These are phyloP conservation scores for Tangachromis dhanisi DNA, from an alignment of 2,113 vertebrate species.

Conservation along the genomic window DNA sequence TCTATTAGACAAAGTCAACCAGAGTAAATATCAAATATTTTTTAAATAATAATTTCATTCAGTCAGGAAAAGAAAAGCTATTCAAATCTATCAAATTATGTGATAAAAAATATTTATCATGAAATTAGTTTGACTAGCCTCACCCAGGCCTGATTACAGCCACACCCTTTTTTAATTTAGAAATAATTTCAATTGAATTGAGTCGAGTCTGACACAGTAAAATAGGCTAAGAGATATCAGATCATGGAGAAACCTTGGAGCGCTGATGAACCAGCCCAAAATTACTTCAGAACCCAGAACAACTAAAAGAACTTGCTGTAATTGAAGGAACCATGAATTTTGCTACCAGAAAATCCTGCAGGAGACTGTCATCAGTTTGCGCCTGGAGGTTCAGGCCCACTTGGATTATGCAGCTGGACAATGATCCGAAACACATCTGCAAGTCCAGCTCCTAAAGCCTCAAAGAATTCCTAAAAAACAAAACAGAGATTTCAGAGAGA, in stretches of 20 bases:
- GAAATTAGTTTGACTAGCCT: not conserved
- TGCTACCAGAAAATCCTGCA: not conserved
- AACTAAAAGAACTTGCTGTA: not conserved
- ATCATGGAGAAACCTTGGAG: not conserved
- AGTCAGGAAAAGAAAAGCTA: not conserved
- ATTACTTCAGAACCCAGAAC: not conserved
- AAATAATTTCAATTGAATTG: not conserved
- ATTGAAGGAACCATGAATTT: not conserved
- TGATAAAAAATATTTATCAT: not conserved
- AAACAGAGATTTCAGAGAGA: not conserved
- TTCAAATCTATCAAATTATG: not conserved
- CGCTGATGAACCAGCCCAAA: not conserved
- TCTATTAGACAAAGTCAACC: not conserved
- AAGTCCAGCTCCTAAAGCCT: not conserved
- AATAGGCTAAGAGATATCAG: not conserved
- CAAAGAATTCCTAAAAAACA: not conserved
- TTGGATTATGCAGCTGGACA: not conserved
- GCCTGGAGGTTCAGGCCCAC: not conserved
- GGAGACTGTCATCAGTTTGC: not conserved
- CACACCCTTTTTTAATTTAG: accelerated
- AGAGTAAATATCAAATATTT: not conserved
- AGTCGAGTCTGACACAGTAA: not conserved
- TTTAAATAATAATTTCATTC: not conserved
- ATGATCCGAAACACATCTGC: not conserved
- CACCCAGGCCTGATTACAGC: not conserved